Base-by-base conservation (phyloP, 2,888 invertebrate genomes). In the Ectemnius cavifrons region DNA sequence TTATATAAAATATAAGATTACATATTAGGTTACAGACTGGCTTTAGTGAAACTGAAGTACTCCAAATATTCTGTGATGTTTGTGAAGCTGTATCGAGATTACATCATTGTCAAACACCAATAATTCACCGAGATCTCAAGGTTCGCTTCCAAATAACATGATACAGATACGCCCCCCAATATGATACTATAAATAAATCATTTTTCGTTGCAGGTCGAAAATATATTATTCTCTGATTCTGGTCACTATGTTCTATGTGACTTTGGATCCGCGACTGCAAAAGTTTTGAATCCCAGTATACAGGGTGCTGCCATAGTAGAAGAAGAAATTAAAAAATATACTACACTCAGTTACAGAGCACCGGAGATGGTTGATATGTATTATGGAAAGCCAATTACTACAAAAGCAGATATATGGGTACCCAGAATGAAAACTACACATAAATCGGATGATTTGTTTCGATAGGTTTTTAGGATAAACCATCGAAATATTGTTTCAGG, bases 331-430 rank as follows among this genome's bases (percentile, higher is more conserved):
- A 95, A 96, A 91, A 93, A 95, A 88, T 97, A 97, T 90, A 98
- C 98, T 6, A 98, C 98, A 0, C 92, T 97, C 65, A 96, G 97
- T 80, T 98, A 98, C 90, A 93, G 98, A 85, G 93, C 97, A 14
- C 98, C 98, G 3, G 98, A 98, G 93, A 98, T 98, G 98, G 94
- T 98, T 47, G 97, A 98, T 91, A 93, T 98, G 87, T 98, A 97
- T 90, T 93, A 94, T 78, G 96, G 96, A 52, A 95, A 95, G 91
- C 92, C 94, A 62, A 97, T 98, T 80, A 96, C 96, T 37, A 96
- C 95, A 47, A 97, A 97, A 91, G 94, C 96, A 58, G 97, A 97
- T 92, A 96, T 97, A 90, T 97, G 97, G 97, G 95, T 95, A 91
- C 84, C 8, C 37, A 8, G 11, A 37, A 37, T 37, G 37, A 37